These are phyloP conservation scores for Aselliscus stoliczkanus DNA, from an alignment of 2,797 vertebrate species.

Conservation along the genomic window DNA sequence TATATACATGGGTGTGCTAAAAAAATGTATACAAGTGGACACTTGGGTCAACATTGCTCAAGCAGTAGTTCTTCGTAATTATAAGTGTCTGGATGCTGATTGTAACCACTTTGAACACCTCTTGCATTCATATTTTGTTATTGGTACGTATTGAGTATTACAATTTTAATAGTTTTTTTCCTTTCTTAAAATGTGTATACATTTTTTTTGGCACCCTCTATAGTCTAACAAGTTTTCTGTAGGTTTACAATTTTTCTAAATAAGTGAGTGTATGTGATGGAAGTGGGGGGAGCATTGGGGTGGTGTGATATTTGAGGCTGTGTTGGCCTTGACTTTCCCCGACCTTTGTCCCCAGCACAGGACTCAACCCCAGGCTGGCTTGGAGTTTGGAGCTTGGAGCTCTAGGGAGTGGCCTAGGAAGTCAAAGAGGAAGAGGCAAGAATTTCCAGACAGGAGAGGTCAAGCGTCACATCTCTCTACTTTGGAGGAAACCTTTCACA, in stretches of 20 bases:
- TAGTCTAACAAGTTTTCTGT: background rate
- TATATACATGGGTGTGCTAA: too few relatives aligned
- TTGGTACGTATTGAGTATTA: too few relatives aligned
- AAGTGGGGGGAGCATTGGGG: rapidly evolving
- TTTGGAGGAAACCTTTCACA: background rate
- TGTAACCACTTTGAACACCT: too few relatives aligned
- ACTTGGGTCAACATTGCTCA: too few relatives aligned
- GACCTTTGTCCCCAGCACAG: background rate
- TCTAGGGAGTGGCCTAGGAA: background rate
- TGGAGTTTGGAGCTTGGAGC: too few relatives aligned
- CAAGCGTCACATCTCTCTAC: background rate
- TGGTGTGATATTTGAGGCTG: background rate
- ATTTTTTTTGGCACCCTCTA: too few relatives aligned
- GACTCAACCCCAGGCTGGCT: background rate
- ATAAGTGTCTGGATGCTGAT: too few relatives aligned
- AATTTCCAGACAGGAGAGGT: background rate
- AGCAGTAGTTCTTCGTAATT: too few relatives aligned
- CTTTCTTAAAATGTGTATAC: too few relatives aligned
- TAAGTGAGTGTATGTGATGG: background rate
- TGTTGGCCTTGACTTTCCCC: background rate
- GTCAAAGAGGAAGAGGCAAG: background rate
- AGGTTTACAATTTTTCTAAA: background rate
- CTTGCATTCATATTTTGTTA: too few relatives aligned
- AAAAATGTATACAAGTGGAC: too few relatives aligned
- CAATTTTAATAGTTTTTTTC: too few relatives aligned